Evolutionary conservation across 2,888 invertebrate species (phyloP), one percentile per base, ranked within the genome.

Genomic region (Phengaris alcon): DNA sequence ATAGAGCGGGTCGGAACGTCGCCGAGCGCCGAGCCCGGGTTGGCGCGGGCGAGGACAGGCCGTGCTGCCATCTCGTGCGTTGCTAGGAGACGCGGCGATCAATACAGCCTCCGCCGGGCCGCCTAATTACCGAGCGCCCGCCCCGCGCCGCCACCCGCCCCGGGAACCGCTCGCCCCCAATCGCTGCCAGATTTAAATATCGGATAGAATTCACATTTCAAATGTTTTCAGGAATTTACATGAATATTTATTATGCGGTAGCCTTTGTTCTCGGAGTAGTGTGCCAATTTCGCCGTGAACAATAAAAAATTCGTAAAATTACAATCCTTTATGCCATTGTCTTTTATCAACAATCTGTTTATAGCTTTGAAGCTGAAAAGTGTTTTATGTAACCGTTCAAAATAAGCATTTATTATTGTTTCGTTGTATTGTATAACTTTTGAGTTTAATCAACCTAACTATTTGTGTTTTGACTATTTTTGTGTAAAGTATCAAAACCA

Each of bases 51-150:
- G 87, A 86, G 88, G 85, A 87, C 84, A 84, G 87, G 87, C 86
- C 84, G 87, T 87, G 88, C 88, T 88, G 91, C 90, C 91, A 90
- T 92, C 92, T 90, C 91, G 83, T 87, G 86, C 89, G 93, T 93
- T 92, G 93, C 93, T 91, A 90, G 90, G 93, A 88, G 85, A 93
- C 93, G 88, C 85, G 78, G 84, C 87, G 93, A 93, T 93, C 93
- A 89, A 93, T 93, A 91, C 93, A 93, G 93, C 93, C 93, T 92
- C 93, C 92, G 90, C 91, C 92, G 90, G 93, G 91, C 89, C 90
- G 89, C 93, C 91, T 93, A 93, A 93, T 93, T 93, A 91, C 90
- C 88, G 75, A 85, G 84, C 82, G 84, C 81, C 78, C 79, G 76
- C 78, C 79, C 78, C 77, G 79, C 76, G 77, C 74, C 52, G 79